Percentiles rank a stretch among this genome's conserved stretches.
Evolutionary conservation across 2,113 vertebrate species (phyloP).

Genomic region (Turdus rufiventris): DNA sequence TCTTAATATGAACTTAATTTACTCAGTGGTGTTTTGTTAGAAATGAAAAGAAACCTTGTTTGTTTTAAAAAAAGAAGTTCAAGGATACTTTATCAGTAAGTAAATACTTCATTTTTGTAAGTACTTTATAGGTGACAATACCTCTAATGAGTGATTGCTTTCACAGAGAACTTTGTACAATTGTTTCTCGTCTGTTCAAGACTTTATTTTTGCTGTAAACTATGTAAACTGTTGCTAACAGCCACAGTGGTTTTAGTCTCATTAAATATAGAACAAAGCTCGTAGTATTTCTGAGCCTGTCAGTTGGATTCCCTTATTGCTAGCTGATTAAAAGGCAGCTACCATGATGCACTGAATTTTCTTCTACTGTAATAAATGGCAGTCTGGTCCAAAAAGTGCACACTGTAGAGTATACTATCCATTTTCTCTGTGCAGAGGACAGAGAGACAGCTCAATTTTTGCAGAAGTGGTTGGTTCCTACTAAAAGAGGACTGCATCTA

Average conservation of each 20-base stretch:
- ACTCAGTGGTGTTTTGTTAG: not conserved
- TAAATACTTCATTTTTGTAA: not conserved
- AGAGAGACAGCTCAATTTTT: not conserved
- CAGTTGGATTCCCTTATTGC: conserved; percentile 29
- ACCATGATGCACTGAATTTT: not conserved
- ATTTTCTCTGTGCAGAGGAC: not conserved
- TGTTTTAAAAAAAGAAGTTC: not conserved
- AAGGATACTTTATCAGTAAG: not conserved
- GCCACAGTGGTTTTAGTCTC: conserved; percentile 17
- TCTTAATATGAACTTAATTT: not conserved
- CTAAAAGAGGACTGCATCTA: not conserved
- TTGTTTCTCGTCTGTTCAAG: not conserved
- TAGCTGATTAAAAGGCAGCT: conserved; percentile 43
- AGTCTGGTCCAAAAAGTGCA: not conserved
- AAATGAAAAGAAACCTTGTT: not conserved
- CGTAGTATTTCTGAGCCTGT: conserved; percentile 44
- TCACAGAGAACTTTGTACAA: not conserved
- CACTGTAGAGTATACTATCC: not conserved
- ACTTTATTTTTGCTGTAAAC: conserved; percentile 21
- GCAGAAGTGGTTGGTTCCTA: not conserved
- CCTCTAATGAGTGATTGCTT: not conserved
- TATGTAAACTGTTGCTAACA: conserved; percentile 22
- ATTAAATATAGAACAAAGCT: conserved; percentile 60
- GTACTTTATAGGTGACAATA: not conserved
- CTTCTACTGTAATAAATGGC: conserved; percentile 9